Percentiles rank a stretch among this genome's conserved stretches.
These are phyloP conservation scores for Hartigia nigra DNA, from an alignment of 2,888 invertebrate genomes.

Conservation along the genomic window DNA sequence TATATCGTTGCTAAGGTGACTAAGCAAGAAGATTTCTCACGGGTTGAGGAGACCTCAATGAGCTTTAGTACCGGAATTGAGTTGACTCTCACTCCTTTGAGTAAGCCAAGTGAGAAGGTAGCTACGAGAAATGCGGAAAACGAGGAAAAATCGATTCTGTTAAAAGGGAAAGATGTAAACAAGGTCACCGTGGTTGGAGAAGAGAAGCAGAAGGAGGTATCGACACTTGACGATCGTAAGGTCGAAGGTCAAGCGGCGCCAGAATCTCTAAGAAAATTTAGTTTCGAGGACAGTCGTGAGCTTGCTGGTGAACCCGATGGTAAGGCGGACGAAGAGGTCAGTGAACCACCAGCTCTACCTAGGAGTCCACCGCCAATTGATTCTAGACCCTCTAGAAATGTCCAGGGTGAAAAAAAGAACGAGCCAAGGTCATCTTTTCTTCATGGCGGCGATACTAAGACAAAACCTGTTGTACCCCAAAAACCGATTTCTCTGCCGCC, in stretches of 20 bases:
- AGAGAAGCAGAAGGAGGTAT: slow-evolving; percentile 21
- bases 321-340: slow-evolving; percentile 82
- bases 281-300: slow-evolving; percentile 76
- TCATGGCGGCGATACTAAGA: slow-evolving; percentile 70
- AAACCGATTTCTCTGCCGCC: slow-evolving; percentile 73
- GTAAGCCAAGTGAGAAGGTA: slow-evolving; percentile 56
- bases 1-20: slow-evolving; percentile 14
- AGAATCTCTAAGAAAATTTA: slow-evolving; percentile 37
- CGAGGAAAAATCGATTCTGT: slow-evolving; percentile 19
- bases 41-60: slow-evolving; percentile 15
- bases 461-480: slow-evolving; percentile 77
- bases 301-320: slow-evolving; percentile 88
- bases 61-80: slow-evolving; percentile 42
- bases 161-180: slow-evolving; percentile 34
- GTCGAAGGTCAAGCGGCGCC: slow-evolving; percentile 48
- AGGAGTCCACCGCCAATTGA: slow-evolving; percentile 75
- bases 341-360: slow-evolving; percentile 77
- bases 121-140: slow-evolving; percentile 46
- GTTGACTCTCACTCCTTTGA: slow-evolving; percentile 53
- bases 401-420: slow-evolving; percentile 16
- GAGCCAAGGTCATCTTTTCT: slow-evolving; percentile 77
- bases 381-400: slow-evolving; percentile 19
- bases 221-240: slow-evolving; percentile 38
- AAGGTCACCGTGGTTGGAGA: slow-evolving; percentile 31
- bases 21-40: slow-evolving; percentile 8